Evolutionary conservation across 2,797 vertebrate genomes (phyloP).

Genomic region (Argyrosomus regius): DNA sequence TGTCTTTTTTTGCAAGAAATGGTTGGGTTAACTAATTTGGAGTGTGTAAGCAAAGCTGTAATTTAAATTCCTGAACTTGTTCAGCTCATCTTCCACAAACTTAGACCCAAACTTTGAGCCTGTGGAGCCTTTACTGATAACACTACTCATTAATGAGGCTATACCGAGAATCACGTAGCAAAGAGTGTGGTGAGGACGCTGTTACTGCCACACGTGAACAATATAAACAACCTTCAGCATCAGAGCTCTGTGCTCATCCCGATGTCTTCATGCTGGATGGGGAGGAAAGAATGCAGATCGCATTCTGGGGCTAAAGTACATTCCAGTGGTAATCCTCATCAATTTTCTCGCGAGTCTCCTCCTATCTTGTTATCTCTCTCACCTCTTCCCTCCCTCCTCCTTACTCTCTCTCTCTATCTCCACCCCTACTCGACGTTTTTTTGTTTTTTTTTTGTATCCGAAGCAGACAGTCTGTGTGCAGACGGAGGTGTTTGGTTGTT

Average conservation of each 20-base stretch:
- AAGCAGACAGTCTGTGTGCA: conserved; percentile 39
- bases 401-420: conserved; percentile 12
- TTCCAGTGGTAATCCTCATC: conserved; percentile 63
- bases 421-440: background rate
- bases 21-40: conserved; percentile 25
- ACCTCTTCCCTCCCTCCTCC: conserved; percentile 50
- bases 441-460: conserved; percentile 27
- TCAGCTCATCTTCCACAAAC: conserved; percentile 6
- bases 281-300: conserved; percentile 41
- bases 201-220: background rate
- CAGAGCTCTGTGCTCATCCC: background rate
- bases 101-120: conserved; percentile 1
- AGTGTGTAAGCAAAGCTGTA: conserved; percentile 30
- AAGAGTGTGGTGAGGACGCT: background rate
- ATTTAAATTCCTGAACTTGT: conserved; percentile 43
- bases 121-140: conserved; percentile 5
- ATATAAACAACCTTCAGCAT: background rate
- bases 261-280: background rate
- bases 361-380: conserved; percentile 69
- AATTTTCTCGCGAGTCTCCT: conserved; percentile 50
- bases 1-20: background rate
- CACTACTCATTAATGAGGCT: conserved; percentile 5
- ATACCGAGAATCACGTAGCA: background rate
- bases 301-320: conserved; percentile 46
- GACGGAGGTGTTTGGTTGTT: conserved; percentile 55